These are phyloP conservation scores for Noctua comes DNA, from an alignment of 2,888 invertebrate genomes.

Conservation along the genomic window DNA sequence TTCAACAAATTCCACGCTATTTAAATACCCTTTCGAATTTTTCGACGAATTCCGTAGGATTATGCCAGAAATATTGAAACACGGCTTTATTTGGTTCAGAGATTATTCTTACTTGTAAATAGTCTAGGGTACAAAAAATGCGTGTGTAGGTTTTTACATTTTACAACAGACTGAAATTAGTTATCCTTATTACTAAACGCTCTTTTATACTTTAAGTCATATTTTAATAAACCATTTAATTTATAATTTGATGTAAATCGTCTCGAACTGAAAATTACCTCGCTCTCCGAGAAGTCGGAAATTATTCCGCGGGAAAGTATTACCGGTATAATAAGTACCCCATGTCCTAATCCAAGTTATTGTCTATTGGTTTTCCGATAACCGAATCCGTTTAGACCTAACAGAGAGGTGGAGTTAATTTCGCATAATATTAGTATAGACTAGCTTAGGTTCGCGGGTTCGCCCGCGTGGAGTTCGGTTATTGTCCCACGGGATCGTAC, in stretches of 20 bases:
- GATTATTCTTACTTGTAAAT: not conserved
- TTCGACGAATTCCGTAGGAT: slow-evolving; percentile 1
- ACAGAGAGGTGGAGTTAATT: not conserved
- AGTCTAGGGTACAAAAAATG: not conserved
- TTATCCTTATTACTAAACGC: not conserved
- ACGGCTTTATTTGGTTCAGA: not conserved
- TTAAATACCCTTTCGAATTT: slow-evolving; percentile 22
- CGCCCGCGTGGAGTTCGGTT: not conserved
- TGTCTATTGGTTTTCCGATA: not conserved
- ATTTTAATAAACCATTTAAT: not conserved
- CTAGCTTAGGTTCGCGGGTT: not conserved
- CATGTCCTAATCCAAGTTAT: not conserved
- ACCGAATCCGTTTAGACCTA: not conserved
- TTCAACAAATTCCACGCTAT: slow-evolving; percentile 16
- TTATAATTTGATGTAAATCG: not conserved
- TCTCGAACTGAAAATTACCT: not conserved
- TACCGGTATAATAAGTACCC: not conserved
- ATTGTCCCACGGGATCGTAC: not conserved
- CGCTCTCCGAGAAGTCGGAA: too few relatives aligned
- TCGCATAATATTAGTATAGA: not conserved
- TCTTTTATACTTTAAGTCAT: not conserved
- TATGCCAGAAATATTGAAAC: slow-evolving; percentile 9
- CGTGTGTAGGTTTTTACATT: not conserved
- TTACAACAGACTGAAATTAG: not conserved
- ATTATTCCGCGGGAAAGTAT: not conserved